These are phyloP conservation scores for Sycophila texana DNA, from an alignment of 2,888 invertebrate species.

Conservation along the genomic window DNA sequence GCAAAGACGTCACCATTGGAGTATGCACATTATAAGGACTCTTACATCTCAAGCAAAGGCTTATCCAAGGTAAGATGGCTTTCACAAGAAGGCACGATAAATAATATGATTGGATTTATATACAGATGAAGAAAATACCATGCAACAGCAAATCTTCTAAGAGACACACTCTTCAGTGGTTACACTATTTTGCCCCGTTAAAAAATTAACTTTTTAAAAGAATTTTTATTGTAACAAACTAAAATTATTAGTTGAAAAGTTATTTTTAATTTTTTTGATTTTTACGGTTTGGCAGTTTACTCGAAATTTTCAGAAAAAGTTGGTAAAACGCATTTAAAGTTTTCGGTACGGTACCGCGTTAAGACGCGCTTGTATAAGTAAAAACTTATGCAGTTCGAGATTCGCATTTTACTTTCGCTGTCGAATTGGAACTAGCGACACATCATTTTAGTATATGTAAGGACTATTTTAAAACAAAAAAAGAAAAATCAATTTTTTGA, in stretches of 20 bases:
- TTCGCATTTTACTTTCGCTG: neutral
- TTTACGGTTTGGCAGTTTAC: neutral
- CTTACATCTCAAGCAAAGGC: constrained; percentile 35
- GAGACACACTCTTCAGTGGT: neutral
- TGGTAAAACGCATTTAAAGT: neutral
- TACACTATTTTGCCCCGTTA: neutral
- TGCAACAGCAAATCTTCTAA: constrained; percentile 46
- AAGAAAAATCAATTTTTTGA: neutral
- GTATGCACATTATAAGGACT: neutral
- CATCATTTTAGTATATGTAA: neutral
- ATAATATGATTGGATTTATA: constrained; percentile 50
- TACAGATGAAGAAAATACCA: constrained; percentile 48
- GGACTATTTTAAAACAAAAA: neutral
- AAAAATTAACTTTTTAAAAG: neutral
- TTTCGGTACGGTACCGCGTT: neutral
- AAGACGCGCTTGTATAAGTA: neutral
- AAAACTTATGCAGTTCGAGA: neutral
- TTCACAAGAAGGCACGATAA: constrained; percentile 55
- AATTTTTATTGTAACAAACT: neutral
- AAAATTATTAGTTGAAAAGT: neutral
- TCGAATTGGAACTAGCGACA: neutral
- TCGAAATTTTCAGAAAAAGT: neutral
- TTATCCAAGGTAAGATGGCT: constrained; percentile 39
- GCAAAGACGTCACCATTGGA: constrained; percentile 9
- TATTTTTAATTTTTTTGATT: neutral